These are phyloP conservation scores for Drosophila engyochracea DNA, from an alignment of 2,888 invertebrate species.

Conservation along the genomic window DNA sequence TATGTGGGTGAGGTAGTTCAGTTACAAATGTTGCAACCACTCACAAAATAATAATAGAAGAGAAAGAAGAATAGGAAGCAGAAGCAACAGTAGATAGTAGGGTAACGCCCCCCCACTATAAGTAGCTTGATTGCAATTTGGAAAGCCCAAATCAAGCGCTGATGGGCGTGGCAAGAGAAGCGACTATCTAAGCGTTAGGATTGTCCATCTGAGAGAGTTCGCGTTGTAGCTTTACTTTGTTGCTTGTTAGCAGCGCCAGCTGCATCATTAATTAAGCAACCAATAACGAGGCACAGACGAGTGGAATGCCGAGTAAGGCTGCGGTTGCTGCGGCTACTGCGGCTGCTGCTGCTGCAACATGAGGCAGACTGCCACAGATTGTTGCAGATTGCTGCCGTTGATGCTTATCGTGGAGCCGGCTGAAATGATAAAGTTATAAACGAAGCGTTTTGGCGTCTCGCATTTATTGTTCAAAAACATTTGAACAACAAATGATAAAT, in stretches of 20 bases:
- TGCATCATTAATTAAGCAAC: constrained; percentile 73
- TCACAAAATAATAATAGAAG: constrained; percentile 6
- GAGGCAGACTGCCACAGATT: constrained; percentile 29
- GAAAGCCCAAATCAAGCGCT: constrained; percentile 44
- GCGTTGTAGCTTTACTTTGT: constrained; percentile 1
- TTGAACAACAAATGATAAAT: constrained; percentile 79
- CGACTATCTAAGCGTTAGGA: constrained; percentile 23
- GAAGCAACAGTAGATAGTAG: not conserved
- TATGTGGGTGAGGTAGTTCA: constrained; percentile 38
- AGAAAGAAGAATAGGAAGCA: not conserved
- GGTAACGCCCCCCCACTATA: constrained; percentile 35
- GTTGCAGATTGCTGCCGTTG: constrained; percentile 5
- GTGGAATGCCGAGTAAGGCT: constrained; percentile 41
- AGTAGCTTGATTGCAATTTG: constrained; percentile 54
- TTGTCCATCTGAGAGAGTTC: constrained; percentile 11
- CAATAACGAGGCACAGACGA: constrained; percentile 55
- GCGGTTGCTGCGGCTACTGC: not conserved
- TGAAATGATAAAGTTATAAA: constrained; percentile 71
- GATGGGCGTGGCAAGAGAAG: constrained; percentile 38
- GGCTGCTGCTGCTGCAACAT: constrained; percentile 2
- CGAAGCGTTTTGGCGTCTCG: constrained; percentile 56
- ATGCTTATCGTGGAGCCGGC: constrained; percentile 25
- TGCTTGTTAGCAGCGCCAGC: constrained; percentile 71
- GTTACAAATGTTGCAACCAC: constrained; percentile 25
- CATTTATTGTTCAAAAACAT: constrained; percentile 72